These are phyloP conservation scores for Drosophila sulfurigaster DNA, from an alignment of 1,140 invertebrate genomes.

Conservation along the genomic window DNA sequence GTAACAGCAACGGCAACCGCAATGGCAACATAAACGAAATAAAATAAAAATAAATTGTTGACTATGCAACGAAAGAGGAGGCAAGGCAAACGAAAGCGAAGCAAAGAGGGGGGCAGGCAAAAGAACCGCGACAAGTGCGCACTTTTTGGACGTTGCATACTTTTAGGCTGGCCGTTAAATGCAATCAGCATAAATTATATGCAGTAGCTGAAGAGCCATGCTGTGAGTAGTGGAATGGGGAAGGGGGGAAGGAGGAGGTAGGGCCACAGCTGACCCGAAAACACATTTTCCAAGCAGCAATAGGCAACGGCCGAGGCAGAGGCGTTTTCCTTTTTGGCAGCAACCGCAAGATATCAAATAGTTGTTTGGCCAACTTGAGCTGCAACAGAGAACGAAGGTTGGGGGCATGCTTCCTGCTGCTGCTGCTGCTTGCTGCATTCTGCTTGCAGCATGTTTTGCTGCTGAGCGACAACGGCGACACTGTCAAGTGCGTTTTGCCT, in stretches of 20 bases:
- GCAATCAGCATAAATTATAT: conserved; percentile 83
- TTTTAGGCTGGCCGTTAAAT: conserved; percentile 72
- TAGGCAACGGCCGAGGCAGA: conserved; percentile 11
- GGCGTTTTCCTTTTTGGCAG: conserved; percentile 66
- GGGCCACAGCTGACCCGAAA: conserved; percentile 78
- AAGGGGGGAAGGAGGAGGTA: neutral
- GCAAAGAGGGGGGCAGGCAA: conserved; percentile 17
- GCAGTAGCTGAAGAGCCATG: conserved; percentile 39
- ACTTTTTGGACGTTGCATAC: conserved; percentile 65
- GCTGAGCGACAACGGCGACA: conserved; percentile 61
- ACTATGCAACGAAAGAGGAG: conserved; percentile 28
- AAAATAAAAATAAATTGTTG: conserved; percentile 77
- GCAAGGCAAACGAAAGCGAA: neutral
- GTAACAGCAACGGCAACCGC: conserved; percentile 26
- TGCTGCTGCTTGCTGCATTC: conserved; percentile 33
- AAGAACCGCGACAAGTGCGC: conserved; percentile 66
- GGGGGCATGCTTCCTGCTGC: conserved; percentile 43
- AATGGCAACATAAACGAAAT: conserved; percentile 44
- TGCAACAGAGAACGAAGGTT: too few species aligned
- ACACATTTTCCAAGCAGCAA: conserved; percentile 69
- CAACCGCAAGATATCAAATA: conserved; percentile 71
- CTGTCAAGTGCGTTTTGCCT: conserved; percentile 72
- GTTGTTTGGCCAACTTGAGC: conserved; percentile 33
- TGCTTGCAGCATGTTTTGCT: conserved; percentile 43
- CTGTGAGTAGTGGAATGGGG: neutral